Percentiles rank a stretch among this genome's conserved stretches.
These are phyloP conservation scores for Anser cygnoides DNA, from an alignment of 2,113 vertebrate genomes.

Conservation along the genomic window DNA sequence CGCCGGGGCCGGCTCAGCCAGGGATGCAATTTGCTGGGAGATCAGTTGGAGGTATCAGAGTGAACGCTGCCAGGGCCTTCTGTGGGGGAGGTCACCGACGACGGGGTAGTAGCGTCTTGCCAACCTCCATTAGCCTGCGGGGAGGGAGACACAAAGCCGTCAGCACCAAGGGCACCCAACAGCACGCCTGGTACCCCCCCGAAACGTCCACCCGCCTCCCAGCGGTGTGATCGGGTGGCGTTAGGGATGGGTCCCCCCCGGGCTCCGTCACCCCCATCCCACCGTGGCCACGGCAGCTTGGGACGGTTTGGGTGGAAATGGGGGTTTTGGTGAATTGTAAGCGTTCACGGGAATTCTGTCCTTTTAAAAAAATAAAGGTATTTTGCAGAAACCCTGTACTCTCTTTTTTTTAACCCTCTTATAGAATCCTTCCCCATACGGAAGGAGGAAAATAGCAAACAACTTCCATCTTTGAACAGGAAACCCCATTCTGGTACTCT, in stretches of 20 bases:
- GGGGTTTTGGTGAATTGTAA: neutral
- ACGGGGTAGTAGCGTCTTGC: conserved; percentile 98
- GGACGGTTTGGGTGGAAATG: neutral
- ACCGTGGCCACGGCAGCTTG: neutral
- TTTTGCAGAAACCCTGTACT: neutral
- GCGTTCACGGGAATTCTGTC: neutral
- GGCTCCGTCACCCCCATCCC: neutral
- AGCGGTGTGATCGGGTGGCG: neutral
- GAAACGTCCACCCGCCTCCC: neutral
- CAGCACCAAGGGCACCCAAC: neutral
- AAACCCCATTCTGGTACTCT: neutral
- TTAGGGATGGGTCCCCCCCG: neutral
- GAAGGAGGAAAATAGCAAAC: neutral
- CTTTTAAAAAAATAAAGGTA: accelerated
- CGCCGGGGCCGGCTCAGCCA: conserved; percentile 75
- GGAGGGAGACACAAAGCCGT: conserved; percentile 44
- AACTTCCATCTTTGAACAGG: neutral
- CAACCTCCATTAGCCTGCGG: conserved; percentile 96
- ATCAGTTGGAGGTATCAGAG: conserved; percentile 99
- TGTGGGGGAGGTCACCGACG: conserved; percentile 98
- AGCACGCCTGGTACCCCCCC: neutral
- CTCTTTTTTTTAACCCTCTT: neutral
- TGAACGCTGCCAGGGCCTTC: conserved; percentile 99
- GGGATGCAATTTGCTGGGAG: conserved; percentile 82
- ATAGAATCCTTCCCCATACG: neutral